Evolutionary conservation across 92 coral and sea anemone species (phyloP), one percentile per base, ranked within the genome.

Genomic region (Blastomussa wellsi): DNA sequence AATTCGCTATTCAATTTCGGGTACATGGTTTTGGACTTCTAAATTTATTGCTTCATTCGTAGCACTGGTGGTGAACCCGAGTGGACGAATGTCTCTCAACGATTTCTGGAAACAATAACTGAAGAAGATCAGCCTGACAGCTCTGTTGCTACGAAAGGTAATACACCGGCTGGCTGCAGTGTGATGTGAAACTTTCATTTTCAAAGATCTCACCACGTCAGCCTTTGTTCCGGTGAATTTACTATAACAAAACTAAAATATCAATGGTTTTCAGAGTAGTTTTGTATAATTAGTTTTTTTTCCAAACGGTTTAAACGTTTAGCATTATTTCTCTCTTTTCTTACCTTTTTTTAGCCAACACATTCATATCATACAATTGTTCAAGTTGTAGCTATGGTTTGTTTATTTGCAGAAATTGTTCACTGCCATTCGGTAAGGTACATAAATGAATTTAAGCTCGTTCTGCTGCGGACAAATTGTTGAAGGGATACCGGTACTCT

Each of bases 101-200:
- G 82, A 35, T 31, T 81, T 12, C 72, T 94, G 51, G 93, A 87
- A 69, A 80, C 88, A 13, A 90, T 94, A 12, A 76, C 79, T 13
- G 98, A 94, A 49, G 88, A 94, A 65, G 95, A 91, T 55, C 83
- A 80, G 14, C 88, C 86, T 1, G 90, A 86, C 62, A 66, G 28
- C 57, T 79, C 83, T 32, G 74, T 64, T 22, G 79, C 33, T 26
- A 42, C 67, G 4, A 51, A 64, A 76, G 82, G 88, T 76, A 42
- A 22, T 36, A 29, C 39, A 20, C n/a, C 22, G 7, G 7, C 19
- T 60, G 14, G 7, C 66, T 70, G 9, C 26, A 33, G 33, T 15
- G 22, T 38, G 24, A 13, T 20, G 26, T 55, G 62, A 55, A 24
- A 49, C 49, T 77, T 77, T 26, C 29, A 15, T 77, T 51, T 55